phyloP scores from a whole-genome alignment of 1,140 invertebrate species.

The Pachypsylla venusta region DNA sequence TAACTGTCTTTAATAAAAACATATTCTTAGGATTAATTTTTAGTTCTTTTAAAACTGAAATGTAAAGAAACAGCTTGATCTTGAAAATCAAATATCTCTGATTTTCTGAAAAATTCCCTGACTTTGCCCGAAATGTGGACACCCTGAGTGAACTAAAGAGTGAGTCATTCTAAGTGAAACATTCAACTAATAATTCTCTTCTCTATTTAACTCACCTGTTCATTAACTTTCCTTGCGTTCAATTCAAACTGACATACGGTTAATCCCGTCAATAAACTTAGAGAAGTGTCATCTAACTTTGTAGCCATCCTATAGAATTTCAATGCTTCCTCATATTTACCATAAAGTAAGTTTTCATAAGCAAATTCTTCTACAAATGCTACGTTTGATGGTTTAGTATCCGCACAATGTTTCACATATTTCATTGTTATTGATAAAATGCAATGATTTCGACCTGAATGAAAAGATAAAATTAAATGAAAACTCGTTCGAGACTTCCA shows the following conservation, averaged over 20 bases:
- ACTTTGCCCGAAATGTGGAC: not conserved
- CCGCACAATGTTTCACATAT: conserved; percentile 49
- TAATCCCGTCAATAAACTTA: conserved; percentile 59
- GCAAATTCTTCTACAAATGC: conserved; percentile 65
- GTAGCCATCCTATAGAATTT: conserved; percentile 62
- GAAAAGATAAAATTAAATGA: no score
- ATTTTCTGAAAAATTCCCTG: not conserved
- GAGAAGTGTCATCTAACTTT: conserved; percentile 66
- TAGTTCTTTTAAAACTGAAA: no score
- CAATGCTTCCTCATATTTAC: conserved; percentile 59
- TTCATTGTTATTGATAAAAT: conserved; percentile 50
- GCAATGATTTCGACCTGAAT: conserved; percentile 41
- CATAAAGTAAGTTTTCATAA: conserved; percentile 53
- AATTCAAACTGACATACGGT: conserved; percentile 58
- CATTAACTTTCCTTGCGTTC: conserved; percentile 33
- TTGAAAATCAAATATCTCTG: no score
- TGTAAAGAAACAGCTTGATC: no score
- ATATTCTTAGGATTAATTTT: no score
- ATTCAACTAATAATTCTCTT: not conserved
- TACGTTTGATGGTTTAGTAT: conserved; percentile 48
- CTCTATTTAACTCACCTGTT: conserved; percentile 2
- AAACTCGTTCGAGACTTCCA: no score
- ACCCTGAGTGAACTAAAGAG: not conserved
- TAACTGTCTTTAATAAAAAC: no score
- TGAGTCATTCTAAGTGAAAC: not conserved